Percentiles rank a stretch among this genome's conserved stretches.
These are phyloP conservation scores for Clunio marinus DNA, from an alignment of 2,888 invertebrate genomes.

Conservation along the genomic window DNA sequence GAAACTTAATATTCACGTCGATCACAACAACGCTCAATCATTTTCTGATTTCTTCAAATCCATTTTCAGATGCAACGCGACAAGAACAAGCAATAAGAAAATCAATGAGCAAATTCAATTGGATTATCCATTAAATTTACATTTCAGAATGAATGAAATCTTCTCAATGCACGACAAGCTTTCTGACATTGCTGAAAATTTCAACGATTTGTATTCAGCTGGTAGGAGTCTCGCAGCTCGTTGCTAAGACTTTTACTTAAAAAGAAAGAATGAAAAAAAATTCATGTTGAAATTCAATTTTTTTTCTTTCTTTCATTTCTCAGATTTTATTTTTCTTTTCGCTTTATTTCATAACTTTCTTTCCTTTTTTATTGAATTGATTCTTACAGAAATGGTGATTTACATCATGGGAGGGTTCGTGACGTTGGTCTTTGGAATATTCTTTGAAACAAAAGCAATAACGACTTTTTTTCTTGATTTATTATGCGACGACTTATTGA, in stretches of 20 bases:
- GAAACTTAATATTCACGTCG: background rate
- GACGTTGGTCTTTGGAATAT: conserved; percentile 49
- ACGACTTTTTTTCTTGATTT: background rate
- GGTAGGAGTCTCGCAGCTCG: background rate
- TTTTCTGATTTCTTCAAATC: conserved; percentile 29
- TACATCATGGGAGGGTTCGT: conserved; percentile 50
- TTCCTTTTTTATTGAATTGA: background rate
- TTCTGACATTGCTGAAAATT: conserved; percentile 44
- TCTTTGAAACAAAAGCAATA: conserved; percentile 49
- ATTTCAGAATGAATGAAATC: conserved; percentile 45
- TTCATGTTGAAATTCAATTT: conserved; percentile 1
- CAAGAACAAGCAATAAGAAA: conserved; percentile 13
- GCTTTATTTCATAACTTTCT: background rate
- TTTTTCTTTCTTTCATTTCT: background rate
- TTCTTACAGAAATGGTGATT: conserved; percentile 46
- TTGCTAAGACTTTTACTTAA: background rate
- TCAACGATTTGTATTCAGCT: conserved; percentile 35
- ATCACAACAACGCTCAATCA: conserved; percentile 1
- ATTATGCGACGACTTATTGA: background rate
- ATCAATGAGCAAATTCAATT: conserved; percentile 30
- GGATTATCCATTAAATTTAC: conserved; percentile 39
- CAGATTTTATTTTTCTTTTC: conserved; percentile 39
- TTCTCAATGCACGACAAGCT: conserved; percentile 50
- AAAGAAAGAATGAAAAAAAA: background rate
- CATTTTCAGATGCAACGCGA: background rate